Percentiles rank a stretch among this genome's conserved stretches.
Conservation (phyloP, 1,140 invertebrate species). For the Zaprionus ornatus region DNA sequence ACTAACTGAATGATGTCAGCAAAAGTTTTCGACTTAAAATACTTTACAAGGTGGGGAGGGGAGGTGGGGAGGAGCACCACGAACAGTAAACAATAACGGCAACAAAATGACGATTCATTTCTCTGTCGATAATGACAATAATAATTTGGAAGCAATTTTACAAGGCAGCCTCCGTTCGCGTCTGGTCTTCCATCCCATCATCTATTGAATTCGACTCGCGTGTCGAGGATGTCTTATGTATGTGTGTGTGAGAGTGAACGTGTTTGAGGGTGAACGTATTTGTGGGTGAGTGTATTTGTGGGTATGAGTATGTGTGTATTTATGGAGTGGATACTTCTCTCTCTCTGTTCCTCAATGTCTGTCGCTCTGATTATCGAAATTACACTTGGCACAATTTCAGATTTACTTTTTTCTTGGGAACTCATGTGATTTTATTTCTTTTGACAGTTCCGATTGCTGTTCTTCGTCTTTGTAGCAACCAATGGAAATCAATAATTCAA, state of each 20-base stretch:
- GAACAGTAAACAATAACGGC: conserved; percentile 67
- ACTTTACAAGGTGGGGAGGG: conserved; percentile 18
- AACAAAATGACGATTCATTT: conserved; percentile 79
- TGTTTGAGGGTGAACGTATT: not conserved
- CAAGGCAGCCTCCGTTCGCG: conserved; percentile 37
- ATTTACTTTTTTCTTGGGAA: conserved; percentile 14
- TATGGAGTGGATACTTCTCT: not conserved
- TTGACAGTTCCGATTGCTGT: conserved; percentile 5
- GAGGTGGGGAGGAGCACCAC: not conserved
- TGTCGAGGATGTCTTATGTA: conserved; percentile 5
- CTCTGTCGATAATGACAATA: conserved; percentile 79
- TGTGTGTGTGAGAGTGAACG: not conserved
- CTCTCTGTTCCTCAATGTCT: not conserved
- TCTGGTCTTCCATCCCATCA: not conserved
- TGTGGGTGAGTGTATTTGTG: not conserved
- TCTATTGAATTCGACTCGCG: conserved; percentile 46
- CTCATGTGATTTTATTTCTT: conserved; percentile 4
- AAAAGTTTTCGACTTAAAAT: conserved; percentile 42
- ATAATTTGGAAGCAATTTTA: conserved; percentile 80
- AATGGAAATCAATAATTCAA: not conserved
- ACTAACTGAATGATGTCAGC: conserved; percentile 70
- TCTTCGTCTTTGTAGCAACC: not conserved
- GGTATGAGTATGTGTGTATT: conserved; percentile 13
- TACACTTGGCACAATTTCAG: conserved; percentile 50
- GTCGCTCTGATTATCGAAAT: conserved; percentile 19